Evolutionary conservation across 2,888 invertebrate species (phyloP).

Genomic region (Volucella bombylans): DNA sequence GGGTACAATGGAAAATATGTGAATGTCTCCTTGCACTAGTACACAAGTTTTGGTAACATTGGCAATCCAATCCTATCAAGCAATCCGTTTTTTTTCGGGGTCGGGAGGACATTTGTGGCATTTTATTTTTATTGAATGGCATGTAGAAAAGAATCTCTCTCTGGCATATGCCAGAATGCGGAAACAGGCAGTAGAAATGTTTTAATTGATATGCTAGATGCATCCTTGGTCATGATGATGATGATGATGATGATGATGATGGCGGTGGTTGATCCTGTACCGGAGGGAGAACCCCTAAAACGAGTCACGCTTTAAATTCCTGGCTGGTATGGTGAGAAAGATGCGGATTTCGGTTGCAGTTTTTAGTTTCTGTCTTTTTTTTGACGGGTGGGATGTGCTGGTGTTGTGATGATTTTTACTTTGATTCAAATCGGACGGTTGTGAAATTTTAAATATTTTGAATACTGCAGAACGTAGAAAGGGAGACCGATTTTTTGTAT

Average conservation of each 20-base stretch:
- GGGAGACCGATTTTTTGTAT: no score
- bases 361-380: neutral
- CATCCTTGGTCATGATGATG: conserved; percentile 45
- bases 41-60: conserved; percentile 62
- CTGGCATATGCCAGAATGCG: conserved; percentile 49
- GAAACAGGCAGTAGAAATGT: conserved; percentile 48
- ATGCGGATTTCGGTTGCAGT: conserved; percentile 9
- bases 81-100: conserved; percentile 9
- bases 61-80: conserved; percentile 54
- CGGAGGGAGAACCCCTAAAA: conserved; percentile 52
- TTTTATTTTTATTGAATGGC: neutral
- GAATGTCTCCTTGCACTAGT: conserved; percentile 29
- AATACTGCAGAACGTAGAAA: neutral
- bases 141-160: neutral
- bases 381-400: neutral
- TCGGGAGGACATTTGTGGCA: neutral
- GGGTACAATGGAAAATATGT: conserved; percentile 38
- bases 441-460: conserved; percentile 8
- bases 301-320: conserved; percentile 50
- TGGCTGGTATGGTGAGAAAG: conserved; percentile 21
- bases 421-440: conserved; percentile 1
- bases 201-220: conserved; percentile 64
- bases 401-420: conserved; percentile 20
- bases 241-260: conserved; percentile 25
- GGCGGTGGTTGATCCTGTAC: conserved; percentile 42